Base-by-base conservation (phyloP, 2,113 vertebrate genomes). In the Macheiramphus alcinus region DNA sequence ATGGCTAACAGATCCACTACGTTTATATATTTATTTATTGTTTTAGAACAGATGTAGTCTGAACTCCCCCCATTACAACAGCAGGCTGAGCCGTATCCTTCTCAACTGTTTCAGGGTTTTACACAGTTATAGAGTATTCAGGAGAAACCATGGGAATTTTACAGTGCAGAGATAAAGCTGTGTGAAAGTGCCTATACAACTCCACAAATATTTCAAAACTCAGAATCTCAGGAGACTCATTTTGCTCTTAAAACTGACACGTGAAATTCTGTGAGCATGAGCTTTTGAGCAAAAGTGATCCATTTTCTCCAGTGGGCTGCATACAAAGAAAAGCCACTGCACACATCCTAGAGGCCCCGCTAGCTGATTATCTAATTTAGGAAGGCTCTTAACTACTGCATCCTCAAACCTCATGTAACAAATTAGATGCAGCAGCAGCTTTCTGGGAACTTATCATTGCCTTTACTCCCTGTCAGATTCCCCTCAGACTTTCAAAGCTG, bases 211-310 rank as follows among this genome's bases (percentile, higher is more conserved):
- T 85, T 81, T 81, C 36, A 84, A 81, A 96, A 68, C 66, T 31
- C 36, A 58, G 38, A 72, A 62, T 84, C 95, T 85, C 94, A 68
- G 61, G 80, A 91, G 94, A 89, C 70, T 91, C 70, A 53, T 85
- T 94, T 95, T 97, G 97, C 97, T 97, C 98, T 97, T 95, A 97
- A 97, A 98, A 98, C 95, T 95, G 93, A 95, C 96, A 97, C 45
- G 6, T 79, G 94, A 94, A 94, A 97, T 97, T 97, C 95, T 68
- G 65, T 65, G 68, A 88, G 32, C 68, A 56, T 50, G 61, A 59
- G 38, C 74, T 61, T 96, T 48, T 74, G 56, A 32, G 88, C 23
- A 78, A 74, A 78, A 92, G 32, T 16, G 47, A 91, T 89, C 59
- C 29, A 11, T 88, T 94, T 92, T 84, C 56, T 79, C 63, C 91